Evolutionary conservation across 2,797 vertebrate genomes (phyloP), one percentile per base, ranked within the genome.

Genomic region (Falco rusticolus): DNA sequence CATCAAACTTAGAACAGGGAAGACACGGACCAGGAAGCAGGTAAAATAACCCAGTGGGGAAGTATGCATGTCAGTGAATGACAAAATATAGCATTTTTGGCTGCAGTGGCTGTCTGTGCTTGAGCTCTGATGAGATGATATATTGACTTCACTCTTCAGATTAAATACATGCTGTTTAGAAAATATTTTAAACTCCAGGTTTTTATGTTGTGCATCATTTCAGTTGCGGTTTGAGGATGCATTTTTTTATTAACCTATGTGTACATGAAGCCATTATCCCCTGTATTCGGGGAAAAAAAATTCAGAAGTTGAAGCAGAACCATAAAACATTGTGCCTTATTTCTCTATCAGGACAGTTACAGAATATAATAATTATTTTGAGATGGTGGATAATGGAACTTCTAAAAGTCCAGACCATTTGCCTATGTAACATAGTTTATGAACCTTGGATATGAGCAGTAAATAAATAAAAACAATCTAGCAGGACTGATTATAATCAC

Each of bases 1-100:
- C 98, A 99, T 99, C 98, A 99, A 99, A 97, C 99, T 99, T 94
- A 98, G 99, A 95, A 99, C 99, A 22, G 99, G 99, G 85, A 99
- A 99, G 98, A 99, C 99, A 95, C 99, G 99, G 98, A 99, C 99
- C 97, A 99, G 99, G 96, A 99, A 99, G 97, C 99, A 99, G 99
- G 99, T 99, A 99, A 99, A 98, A 97, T 85, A 78, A 90, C 83
- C 84, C 89, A 45, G 89, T 90, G 94, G 91, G 86, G 92, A 96
- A 71, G 66, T 93, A 88, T 98, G 97, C 97, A 98, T 98, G 98
- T 96, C 94, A 95, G 37, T 60, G 90, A 97, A 97, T 96, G 91
- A 97, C 88, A 96, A 94, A 96, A 84, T n/a, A 65, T 96, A 95
- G 93, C 93, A 75, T 94, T 93, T 93, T 93, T 98, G 97, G 98